Evolutionary conservation across 1,140 invertebrate genomes (phyloP), one percentile per base, ranked within the genome.

Genomic region (Hirudo medicinalis): DNA sequence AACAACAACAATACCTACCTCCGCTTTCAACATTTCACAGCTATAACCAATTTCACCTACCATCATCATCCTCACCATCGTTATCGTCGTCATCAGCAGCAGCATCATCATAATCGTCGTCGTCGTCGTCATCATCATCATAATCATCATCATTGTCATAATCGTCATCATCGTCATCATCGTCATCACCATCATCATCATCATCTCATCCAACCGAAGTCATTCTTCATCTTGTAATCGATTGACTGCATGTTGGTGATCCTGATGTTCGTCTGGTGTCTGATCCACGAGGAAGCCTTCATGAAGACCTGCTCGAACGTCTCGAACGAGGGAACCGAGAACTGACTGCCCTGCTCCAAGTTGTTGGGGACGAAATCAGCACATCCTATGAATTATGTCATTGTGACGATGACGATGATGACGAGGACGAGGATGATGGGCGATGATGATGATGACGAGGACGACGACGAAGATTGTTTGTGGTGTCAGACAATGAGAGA

Each of bases 351-450:
- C 15, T 54, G 57, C 20, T 73, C 69, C 9, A 70, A 25, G 49
- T 69, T 71, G 69, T 53, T 71, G 27, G 72, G 72, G 8, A 73
- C 72, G 54, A 73, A 73, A 32, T 73, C 72, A 20, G 72, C 72
- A 53, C 68, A 70, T n/a, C 72, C 72, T 73, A 15, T n/a, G 20
- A 60, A 6, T 15, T 15, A 22, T n/a, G n/a, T n/a, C n/a, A 22
- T n/a, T 6, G 22, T 1, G 22, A 25, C 15, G 20, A 20, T 63
- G 29, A 63, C 19, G 57, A 19, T n/a, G 57, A 25, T 63, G 43
- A 49, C 11, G 43, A 17, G 0, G 43, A 49, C 11, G 43, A 49
- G 0, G 43, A 49, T 49, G 15, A 49, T 49, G 43, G 40, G 15
- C 11, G 43, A 49, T 13, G 13, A 9, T 49, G 43, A 17, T 49